Percentiles rank a stretch among this genome's conserved stretches.
phyloP scores from a whole-genome alignment of 2,797 vertebrate genomes.

The Trematomus bernacchii region DNA sequence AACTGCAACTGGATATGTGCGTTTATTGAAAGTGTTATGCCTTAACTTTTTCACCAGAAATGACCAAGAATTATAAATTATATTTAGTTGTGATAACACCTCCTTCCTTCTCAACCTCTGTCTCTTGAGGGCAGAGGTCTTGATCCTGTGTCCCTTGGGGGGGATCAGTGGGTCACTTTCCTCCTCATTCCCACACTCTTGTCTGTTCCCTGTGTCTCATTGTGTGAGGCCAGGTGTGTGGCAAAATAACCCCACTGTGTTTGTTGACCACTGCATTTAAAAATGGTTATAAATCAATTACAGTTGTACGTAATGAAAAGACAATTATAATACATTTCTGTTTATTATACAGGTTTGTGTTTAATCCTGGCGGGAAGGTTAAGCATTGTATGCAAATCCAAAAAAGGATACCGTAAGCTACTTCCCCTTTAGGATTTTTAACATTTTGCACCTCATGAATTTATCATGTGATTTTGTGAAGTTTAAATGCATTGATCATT shows the following conservation, averaged over 20 bases:
- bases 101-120: background rate
- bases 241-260: background rate
- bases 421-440: too few relatives aligned
- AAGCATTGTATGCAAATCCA: too few relatives aligned
- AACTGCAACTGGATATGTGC: too few relatives aligned
- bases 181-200: slow-evolving; percentile 62
- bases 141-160: slow-evolving; percentile 5
- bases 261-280: background rate
- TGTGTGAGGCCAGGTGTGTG: background rate
- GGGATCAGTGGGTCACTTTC: slow-evolving; percentile 37
- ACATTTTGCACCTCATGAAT: too few relatives aligned
- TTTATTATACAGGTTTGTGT: too few relatives aligned
- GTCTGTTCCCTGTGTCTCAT: slow-evolving; percentile 54
- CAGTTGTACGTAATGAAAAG: background rate
- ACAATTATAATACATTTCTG: too few relatives aligned
- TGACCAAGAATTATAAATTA: too few relatives aligned
- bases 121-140: slow-evolving; percentile 20
- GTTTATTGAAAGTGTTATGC: background rate
- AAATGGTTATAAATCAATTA: background rate
- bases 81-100: too few relatives aligned
- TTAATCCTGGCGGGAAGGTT: too few relatives aligned
- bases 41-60: background rate
- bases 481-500: background rate
- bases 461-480: background rate
- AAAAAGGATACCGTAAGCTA: too few relatives aligned